Conservation (phyloP, 2,888 invertebrate species). For the Notocelia uddmanniana region DNA sequence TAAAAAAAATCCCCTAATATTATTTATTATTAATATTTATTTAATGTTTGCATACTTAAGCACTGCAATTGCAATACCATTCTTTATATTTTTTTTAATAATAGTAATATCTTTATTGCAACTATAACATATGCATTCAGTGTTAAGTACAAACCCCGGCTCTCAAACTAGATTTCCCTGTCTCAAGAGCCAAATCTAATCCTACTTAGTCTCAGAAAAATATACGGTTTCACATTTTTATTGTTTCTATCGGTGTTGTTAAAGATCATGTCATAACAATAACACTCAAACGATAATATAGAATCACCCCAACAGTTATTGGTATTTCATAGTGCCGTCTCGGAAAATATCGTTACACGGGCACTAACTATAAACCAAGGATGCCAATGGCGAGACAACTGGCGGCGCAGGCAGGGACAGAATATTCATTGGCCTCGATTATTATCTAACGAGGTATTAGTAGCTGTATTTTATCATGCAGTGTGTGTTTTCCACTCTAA, state of each 20-base stretch:
- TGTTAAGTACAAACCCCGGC: too few species aligned
- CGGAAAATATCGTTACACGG: slow-evolving; percentile 11
- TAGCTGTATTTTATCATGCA: too few species aligned
- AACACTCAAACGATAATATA: neutral
- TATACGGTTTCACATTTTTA: neutral
- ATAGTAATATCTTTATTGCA: too few species aligned
- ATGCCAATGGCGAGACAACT: slow-evolving; percentile 17
- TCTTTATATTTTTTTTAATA: too few species aligned
- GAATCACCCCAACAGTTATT: neutral
- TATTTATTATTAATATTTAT: too few species aligned
- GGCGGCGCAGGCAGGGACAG: slow-evolving; percentile 19
- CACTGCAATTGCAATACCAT: neutral
- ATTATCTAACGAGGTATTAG: neutral
- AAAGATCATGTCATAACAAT: neutral
- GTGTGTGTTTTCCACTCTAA: too few species aligned
- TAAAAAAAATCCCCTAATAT: too few species aligned
- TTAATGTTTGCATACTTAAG: neutral
- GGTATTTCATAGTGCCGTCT: slow-evolving; percentile 1
- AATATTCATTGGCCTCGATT: slow-evolving; percentile 10
- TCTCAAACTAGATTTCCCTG: too few species aligned
- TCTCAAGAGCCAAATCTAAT: too few species aligned
- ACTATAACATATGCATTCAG: too few species aligned
- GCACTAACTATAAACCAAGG: slow-evolving; percentile 33
- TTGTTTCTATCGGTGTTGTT: neutral
- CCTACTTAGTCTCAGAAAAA: neutral